phyloP scores from a whole-genome alignment of 2,797 vertebrate species.

The Otolemur crassicaudatus region DNA sequence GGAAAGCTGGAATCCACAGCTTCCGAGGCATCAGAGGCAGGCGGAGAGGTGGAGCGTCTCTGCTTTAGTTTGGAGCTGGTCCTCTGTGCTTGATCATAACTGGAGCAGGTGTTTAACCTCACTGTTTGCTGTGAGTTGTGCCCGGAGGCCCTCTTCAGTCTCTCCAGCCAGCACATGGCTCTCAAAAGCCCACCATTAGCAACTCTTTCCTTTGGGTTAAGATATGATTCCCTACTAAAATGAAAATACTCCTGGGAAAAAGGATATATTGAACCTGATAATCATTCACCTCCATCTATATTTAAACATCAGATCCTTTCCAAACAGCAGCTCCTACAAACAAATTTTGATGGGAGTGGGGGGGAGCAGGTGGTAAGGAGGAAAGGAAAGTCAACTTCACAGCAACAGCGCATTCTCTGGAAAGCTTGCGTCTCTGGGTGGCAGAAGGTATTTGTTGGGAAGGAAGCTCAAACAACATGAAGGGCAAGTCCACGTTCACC shows the following conservation, averaged over 20 bases:
- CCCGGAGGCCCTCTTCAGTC: neutral
- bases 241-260: neutral
- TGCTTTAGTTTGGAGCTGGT: conserved; percentile 9
- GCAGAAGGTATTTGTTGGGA: neutral
- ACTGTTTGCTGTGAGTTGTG: neutral
- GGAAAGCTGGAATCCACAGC: conserved; percentile 40
- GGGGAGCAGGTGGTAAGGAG: neutral
- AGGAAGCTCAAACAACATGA: neutral
- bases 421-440: neutral
- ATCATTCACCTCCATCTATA: neutral
- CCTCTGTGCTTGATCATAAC: neutral
- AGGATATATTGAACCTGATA: neutral
- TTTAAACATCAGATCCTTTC: conserved; percentile 3
- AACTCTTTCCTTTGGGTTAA: conserved; percentile 17
- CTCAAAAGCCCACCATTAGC: neutral
- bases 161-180: neutral
- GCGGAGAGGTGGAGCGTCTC: neutral
- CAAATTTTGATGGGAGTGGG: neutral
- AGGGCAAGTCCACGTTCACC: neutral
- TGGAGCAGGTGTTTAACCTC: neutral
- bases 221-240: conserved; percentile 38
- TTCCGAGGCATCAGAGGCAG: conserved; percentile 11
- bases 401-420: neutral
- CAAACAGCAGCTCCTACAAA: neutral
- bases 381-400: neutral